Percentiles rank a stretch among this genome's conserved stretches.
Conservation (phyloP, 2,113 vertebrate genomes). For the Lycaon pictus region DNA sequence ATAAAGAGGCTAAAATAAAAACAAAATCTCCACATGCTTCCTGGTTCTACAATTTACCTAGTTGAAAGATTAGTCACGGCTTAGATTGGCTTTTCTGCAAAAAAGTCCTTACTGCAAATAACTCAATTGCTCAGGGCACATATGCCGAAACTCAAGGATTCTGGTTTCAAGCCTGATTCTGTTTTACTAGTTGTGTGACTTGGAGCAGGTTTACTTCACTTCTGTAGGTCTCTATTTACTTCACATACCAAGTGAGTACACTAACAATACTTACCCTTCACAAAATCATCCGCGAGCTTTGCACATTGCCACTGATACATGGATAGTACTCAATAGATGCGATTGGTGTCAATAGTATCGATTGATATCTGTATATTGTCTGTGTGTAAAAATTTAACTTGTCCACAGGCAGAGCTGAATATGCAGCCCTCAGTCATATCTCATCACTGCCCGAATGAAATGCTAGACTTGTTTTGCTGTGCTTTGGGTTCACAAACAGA, state of each 20-base stretch:
- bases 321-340: background rate
- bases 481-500: constrained; percentile 29
- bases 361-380: background rate
- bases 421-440: background rate
- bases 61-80: background rate
- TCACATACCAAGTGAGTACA: background rate
- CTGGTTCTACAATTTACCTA: background rate
- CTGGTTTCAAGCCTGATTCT: background rate
- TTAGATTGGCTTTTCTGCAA: background rate
- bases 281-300: constrained; percentile 1
- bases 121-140: background rate
- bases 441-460: background rate
- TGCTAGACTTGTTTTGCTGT: background rate
- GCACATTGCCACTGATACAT: background rate
- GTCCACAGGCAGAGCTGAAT: background rate
- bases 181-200: constrained; percentile 4
- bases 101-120: background rate
- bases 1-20: constrained; percentile 17
- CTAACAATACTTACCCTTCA: background rate
- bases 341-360: background rate
- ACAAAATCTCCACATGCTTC: background rate
- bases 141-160: background rate
- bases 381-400: background rate
- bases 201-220: background rate
- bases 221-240: constrained; percentile 13